Evolutionary conservation across 2,888 invertebrate species (phyloP), one percentile per base, ranked within the genome.

Genomic region (Lobophora halterata): DNA sequence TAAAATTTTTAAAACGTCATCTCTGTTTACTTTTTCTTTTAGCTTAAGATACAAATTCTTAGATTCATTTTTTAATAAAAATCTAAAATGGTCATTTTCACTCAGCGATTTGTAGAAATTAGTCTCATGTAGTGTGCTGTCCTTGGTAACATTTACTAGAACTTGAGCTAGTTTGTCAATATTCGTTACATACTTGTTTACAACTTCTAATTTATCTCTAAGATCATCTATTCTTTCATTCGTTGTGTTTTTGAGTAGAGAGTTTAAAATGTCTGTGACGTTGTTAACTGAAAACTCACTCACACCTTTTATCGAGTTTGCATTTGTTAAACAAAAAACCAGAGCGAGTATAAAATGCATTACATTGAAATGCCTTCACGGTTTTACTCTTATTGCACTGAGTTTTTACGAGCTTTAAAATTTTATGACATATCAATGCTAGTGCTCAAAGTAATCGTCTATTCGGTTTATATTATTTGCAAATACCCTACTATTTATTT

Each of bases 11-110:
- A 79, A 16, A 2, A 85, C 58, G 33, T 86, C 85, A 51, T 85
- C 80, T 51, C 85, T 67, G 20, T 74, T 86, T 67, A 86, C 71
- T 34, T 68, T 80, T 30, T 79, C 70, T 51, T 86, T 86, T 3
- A 86, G 45, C 41, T 74, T 74, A 2, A 82, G 43, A 49, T 79
- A 85, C 21, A 86, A 49, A 46, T 58, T 79, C 37, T 74, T 77
- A 0, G 68, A 51, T 31, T 70, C 65, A 12, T 69, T 60, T 1
- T 56, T 48, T 0, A 49, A 36, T 3, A 78, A 27, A 26, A 65
- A 60, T 30, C 52, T 53, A 17, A 72, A 76, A 14, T 70, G 52
- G 19, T 86, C 82, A 9, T 69, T 61, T 42, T 80, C 71, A 13
- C 60, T 61, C 3, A 85, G 44, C 0, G 82, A 58, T 16, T 72